Evolutionary conservation across 2,888 invertebrate species (phyloP).

Genomic region (Octonoba sinensis): DNA sequence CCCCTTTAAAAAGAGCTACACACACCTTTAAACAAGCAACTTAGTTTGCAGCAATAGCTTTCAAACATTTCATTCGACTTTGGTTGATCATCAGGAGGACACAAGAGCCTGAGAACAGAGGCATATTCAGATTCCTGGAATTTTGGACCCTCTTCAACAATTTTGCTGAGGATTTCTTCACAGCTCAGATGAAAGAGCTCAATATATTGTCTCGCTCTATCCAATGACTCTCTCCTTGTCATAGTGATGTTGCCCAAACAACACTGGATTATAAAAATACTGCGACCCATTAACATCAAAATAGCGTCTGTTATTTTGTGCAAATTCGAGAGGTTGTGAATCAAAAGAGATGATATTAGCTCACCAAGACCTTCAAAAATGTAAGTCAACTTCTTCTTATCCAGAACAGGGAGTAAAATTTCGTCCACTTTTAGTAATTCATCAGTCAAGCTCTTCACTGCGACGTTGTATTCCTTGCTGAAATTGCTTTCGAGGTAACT

Average conservation of each 20-base stretch:
- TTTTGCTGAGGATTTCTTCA: slow-evolving; percentile 41
- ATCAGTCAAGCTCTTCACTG: slow-evolving; percentile 82
- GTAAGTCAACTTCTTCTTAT: slow-evolving; percentile 76
- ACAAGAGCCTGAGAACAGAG: slow-evolving; percentile 29
- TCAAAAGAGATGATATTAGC: slow-evolving; percentile 83
- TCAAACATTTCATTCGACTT: no score
- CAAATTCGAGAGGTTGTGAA: slow-evolving; percentile 84
- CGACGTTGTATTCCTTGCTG: slow-evolving; percentile 82
- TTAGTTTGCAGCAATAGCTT: no score
- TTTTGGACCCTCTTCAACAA: slow-evolving; percentile 38
- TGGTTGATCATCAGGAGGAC: no score
- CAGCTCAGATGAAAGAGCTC: slow-evolving; percentile 80
- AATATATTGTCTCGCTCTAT: slow-evolving; percentile 89
- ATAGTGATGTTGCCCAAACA: slow-evolving; percentile 83
- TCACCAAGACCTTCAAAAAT: slow-evolving; percentile 91
- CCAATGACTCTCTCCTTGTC: slow-evolving; percentile 84
- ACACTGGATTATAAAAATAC: slow-evolving; percentile 87
- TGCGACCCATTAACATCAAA: slow-evolving; percentile 83
- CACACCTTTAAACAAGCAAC: no score
- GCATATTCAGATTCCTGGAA: slow-evolving; percentile 33
- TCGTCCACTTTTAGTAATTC: slow-evolving; percentile 84
- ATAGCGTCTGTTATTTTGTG: slow-evolving; percentile 84
- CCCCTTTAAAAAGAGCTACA: no score
- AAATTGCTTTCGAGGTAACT: slow-evolving; percentile 75
- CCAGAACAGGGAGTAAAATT: slow-evolving; percentile 80